Percentiles rank a stretch among this genome's conserved stretches.
Conservation (phyloP, 2,888 invertebrate species). For the Melitaea athalia region DNA sequence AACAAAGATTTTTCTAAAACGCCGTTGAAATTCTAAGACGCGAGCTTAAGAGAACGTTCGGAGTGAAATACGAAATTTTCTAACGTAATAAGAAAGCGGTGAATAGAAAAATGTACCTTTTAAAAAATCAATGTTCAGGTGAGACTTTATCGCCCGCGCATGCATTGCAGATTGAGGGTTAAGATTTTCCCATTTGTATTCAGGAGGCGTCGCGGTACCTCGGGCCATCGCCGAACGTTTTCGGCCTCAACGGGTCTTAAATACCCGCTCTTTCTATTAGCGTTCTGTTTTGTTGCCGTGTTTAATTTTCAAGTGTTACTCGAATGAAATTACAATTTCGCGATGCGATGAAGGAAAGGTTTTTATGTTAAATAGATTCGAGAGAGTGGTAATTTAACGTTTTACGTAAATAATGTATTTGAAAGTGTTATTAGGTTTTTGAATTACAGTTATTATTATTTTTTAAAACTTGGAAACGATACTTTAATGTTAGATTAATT, state of each 20-base stretch:
- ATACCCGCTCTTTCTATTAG: conserved; percentile 65
- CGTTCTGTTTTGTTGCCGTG: conserved; percentile 43
- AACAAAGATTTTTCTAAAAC: conserved; percentile 24
- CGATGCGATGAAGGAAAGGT: background rate
- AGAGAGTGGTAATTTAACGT: no score
- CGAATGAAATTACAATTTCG: conserved; percentile 13
- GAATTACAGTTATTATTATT: no score
- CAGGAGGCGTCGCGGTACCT: conserved; percentile 50
- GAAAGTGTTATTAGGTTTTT: no score
- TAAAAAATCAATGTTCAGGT: conserved; percentile 67
- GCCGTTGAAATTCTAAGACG: conserved; percentile 29
- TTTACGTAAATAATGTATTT: no score
- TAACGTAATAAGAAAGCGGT: conserved; percentile 36
- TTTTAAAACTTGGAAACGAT: no score
- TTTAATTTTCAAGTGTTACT: conserved; percentile 40
- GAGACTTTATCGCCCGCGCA: conserved; percentile 57
- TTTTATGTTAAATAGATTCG: background rate
- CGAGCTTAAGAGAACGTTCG: conserved; percentile 27
- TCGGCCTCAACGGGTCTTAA: conserved; percentile 58
- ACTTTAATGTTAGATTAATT: no score
- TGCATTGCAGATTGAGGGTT: conserved; percentile 71
- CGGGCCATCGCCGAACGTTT: conserved; percentile 52
- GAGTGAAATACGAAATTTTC: conserved; percentile 32
- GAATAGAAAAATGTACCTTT: conserved; percentile 44
- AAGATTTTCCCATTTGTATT: conserved; percentile 74